Conservation (phyloP, 2,113 vertebrate genomes). For the Grallaria varia region DNA sequence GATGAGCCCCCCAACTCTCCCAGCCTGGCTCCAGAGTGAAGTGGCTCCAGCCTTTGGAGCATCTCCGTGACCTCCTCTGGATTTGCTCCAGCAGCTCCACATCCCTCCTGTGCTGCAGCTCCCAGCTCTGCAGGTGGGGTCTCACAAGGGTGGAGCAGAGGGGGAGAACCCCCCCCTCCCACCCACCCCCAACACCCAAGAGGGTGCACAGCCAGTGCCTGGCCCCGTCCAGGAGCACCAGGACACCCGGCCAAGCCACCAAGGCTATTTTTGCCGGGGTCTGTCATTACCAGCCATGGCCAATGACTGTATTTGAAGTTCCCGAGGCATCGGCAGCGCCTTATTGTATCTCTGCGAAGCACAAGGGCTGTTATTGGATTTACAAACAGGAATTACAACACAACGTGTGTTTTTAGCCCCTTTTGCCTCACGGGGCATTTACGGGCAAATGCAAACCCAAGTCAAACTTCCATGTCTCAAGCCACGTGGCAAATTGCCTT, state of each 20-base stretch:
- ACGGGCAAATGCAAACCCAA: background rate
- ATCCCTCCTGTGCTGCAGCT: too few relatives aligned
- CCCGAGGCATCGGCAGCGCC: background rate
- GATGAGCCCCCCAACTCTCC: accelerated
- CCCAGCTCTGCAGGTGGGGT: background rate
- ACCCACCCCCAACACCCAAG: background rate
- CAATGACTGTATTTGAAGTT: constrained; percentile 64
- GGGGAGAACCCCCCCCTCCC: background rate
- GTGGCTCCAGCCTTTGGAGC: background rate
- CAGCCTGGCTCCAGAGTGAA: background rate
- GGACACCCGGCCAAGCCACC: background rate
- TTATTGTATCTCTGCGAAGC: background rate
- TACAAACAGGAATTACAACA: background rate
- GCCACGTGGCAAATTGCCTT: background rate
- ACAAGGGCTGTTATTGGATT: background rate
- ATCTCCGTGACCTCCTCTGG: background rate
- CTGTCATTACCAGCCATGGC: constrained; percentile 55
- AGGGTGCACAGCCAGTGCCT: background rate
- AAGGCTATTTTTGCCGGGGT: constrained; percentile 69
- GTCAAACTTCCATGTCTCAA: accelerated
- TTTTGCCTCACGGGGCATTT: background rate
- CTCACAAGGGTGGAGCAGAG: background rate
- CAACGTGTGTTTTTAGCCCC: background rate
- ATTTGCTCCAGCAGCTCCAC: background rate
- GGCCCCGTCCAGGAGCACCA: background rate